Conservation (phyloP, 37 sponge, comb jelly and placozoan genomes). For the Cliona cf. orientalis region DNA sequence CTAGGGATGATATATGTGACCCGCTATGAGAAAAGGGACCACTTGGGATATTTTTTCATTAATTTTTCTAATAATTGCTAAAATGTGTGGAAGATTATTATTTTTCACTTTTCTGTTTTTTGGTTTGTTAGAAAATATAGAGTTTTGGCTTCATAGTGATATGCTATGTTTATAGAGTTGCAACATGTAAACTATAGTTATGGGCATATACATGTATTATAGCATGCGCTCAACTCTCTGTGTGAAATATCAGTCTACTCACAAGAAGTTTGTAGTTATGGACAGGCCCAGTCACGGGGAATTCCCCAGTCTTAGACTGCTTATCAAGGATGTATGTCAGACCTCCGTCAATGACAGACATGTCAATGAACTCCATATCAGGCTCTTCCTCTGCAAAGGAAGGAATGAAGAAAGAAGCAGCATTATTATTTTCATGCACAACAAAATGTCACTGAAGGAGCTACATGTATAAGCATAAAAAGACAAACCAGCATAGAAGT, state of each 20-base stretch:
- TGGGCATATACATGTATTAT: no score
- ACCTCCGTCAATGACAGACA: constrained; percentile 33
- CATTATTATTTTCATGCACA: no score
- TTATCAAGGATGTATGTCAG: constrained; percentile 40
- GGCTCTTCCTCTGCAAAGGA: background rate
- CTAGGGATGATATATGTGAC: background rate
- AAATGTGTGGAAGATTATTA: no score
- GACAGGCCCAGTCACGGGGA: constrained; percentile 29
- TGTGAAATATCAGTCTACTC: background rate
- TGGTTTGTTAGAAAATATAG: no score
- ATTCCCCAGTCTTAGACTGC: constrained; percentile 25
- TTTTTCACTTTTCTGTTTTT: no score
- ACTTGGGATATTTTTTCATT: no score
- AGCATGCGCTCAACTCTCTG: background rate
- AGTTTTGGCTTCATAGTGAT: no score
- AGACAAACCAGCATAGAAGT: constrained; percentile 14
- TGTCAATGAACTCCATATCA: constrained; percentile 34
- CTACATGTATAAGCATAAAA: background rate
- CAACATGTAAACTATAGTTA: no score
- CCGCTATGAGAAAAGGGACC: no score
- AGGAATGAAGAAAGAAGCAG: background rate
- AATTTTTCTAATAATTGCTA: no score
- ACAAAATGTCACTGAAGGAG: background rate
- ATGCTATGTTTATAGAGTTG: no score
- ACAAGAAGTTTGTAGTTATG: constrained; percentile 61